Conservation (phyloP, 2,888 invertebrate species). For the Crocallis elinguaria region DNA sequence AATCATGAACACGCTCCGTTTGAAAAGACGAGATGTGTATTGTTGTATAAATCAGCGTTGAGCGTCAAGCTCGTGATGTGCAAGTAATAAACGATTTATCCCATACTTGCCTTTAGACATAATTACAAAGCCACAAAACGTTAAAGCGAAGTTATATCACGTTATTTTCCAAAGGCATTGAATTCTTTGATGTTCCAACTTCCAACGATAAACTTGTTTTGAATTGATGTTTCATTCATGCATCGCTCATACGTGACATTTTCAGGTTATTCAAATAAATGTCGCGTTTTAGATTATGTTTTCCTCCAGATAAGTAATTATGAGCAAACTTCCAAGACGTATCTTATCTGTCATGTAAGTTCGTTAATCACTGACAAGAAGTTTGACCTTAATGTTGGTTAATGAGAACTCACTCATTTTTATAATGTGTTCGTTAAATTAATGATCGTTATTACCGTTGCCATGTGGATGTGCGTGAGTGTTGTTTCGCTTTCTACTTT, state of each 20-base stretch:
- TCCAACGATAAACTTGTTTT: slow-evolving; percentile 3
- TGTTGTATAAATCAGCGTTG: slow-evolving; percentile 42
- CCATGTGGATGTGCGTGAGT: too few species aligned
- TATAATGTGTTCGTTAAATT: slow-evolving; percentile 52
- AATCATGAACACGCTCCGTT: slow-evolving; percentile 47
- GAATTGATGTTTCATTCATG: background rate
- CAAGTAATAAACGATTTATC: slow-evolving; percentile 30
- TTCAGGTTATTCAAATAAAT: slow-evolving; percentile 46
- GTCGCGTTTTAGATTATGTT: slow-evolving; percentile 29
- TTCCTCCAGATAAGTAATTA: slow-evolving; percentile 30
- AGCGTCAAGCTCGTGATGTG: slow-evolving; percentile 43
- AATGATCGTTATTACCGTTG: slow-evolving; percentile 48
- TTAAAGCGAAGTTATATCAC: background rate
- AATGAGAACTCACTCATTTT: slow-evolving; percentile 38
- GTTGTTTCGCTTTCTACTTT: slow-evolving; percentile 67
- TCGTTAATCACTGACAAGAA: slow-evolving; percentile 45
- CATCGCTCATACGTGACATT: slow-evolving; percentile 32
- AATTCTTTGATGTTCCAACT: background rate
- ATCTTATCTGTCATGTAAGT: slow-evolving; percentile 42
- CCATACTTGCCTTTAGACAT: background rate
- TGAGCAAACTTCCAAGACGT: slow-evolving; percentile 29
- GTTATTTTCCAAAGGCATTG: background rate
- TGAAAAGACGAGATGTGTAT: slow-evolving; percentile 37
- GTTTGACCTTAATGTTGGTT: slow-evolving; percentile 44
- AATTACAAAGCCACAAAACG: background rate